Evolutionary conservation across 2,797 vertebrate species (phyloP), one percentile per base, ranked within the genome.

Genomic region (Triplophysa bombifrons): DNA sequence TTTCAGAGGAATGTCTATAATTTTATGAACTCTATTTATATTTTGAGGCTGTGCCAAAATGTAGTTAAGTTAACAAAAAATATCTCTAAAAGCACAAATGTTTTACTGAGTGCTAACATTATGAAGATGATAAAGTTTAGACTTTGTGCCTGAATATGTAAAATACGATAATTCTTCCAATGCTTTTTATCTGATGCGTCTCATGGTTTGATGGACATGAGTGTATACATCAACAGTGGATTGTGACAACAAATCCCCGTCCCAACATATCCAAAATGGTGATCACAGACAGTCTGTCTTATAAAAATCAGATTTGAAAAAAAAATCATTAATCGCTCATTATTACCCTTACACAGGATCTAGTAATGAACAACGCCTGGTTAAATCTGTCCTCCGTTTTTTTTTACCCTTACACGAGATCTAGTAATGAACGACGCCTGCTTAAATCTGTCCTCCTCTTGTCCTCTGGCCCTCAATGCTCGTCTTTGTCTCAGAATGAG

Each of bases 401-500:
- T 30, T 30, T 30, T 3, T 30, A 30, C 22, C 22, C 22, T 22
- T 22, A 22, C 22, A 1, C 22, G 22, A 22, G 22, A 22, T 22
- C 22, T 22, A 22, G 22, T 22, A 1, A 22, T 22, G 65, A 68
- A 74, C 60, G 67, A 53, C 25, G 64, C 76, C 72, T 71, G 13
- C 80, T 80, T 41, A 48, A 63, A n/a, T 10, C 53, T 69, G 34
- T 75, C 66, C 83, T 74, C 64, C 78, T 55, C 56, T 76, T 27
- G 20, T 66, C 68, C 83, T 58, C 74, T 66, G 41, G 25, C 41
- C 78, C 72, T 80, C 76, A 93, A 93, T 92, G 88, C 82, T 77
- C 82, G 83, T 86, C 91, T 92, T 93, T 93, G 91, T 92, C 66
- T 84, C 27, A 17, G 30, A 65, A 90, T 88, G 86, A 93, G 88